phyloP scores from a whole-genome alignment of 53 echinoderm and acorn worm species.

The Glandiceps talaboti region DNA sequence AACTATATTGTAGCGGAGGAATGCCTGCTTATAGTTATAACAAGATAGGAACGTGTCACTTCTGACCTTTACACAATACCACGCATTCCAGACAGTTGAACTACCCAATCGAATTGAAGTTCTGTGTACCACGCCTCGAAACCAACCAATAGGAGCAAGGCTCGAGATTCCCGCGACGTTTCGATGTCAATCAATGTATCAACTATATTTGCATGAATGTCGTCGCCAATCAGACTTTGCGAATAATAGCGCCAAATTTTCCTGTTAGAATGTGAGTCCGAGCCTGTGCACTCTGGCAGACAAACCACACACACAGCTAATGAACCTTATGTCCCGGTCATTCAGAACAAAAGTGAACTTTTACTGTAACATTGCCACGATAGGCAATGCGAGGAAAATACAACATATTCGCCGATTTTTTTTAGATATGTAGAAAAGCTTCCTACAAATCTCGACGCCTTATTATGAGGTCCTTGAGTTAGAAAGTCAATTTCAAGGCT shows the following conservation, averaged over 20 bases:
- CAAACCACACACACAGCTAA: no score
- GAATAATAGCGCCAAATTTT: not conserved
- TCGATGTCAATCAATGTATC: not conserved
- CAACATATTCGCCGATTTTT: no score
- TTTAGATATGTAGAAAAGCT: no score
- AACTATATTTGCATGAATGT: not conserved
- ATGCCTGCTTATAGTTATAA: not conserved
- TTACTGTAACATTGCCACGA: no score
- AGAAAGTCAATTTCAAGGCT: no score
- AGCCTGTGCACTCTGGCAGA: no score
- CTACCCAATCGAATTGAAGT: not conserved
- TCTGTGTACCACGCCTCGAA: not conserved
- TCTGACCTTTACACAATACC: not conserved
- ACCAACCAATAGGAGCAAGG: not conserved
- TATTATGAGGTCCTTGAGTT: no score
- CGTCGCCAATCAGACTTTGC: not conserved
- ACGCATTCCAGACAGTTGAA: not conserved
- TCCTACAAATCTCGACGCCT: no score
- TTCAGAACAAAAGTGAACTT: no score
- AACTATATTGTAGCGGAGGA: not conserved
- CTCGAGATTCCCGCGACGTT: not conserved
- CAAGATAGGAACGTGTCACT: not conserved
- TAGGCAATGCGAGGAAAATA: no score
- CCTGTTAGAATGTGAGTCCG: not conserved
- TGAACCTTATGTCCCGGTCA: no score